Evolutionary conservation across 2,113 vertebrate genomes (phyloP).

Genomic region (Prionailurus viverrinus): DNA sequence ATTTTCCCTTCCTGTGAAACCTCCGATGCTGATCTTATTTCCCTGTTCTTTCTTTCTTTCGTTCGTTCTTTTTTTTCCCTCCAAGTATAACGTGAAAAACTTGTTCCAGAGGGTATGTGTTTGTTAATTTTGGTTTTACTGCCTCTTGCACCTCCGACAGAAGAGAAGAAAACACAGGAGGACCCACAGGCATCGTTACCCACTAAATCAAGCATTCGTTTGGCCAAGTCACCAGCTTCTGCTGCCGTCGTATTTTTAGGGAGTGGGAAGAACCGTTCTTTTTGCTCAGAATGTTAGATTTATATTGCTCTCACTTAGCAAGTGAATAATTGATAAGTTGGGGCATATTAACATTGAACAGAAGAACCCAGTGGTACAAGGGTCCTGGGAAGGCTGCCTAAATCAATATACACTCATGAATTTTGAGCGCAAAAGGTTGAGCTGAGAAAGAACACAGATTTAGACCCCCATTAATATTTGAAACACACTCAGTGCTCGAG

Average conservation of each 20-base stretch:
- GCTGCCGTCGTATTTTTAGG: constrained; percentile 52
- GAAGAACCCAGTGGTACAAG: constrained; percentile 74
- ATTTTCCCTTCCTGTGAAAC: not conserved
- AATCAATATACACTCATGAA: constrained; percentile 83
- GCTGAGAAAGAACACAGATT: constrained; percentile 76
- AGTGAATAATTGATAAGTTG: constrained; percentile 84
- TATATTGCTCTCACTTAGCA: constrained; percentile 82
- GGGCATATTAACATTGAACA: constrained; percentile 82
- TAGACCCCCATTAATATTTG: constrained; percentile 80
- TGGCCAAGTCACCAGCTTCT: constrained; percentile 45
- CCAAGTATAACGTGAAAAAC: not conserved
- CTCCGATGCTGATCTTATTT: not conserved
- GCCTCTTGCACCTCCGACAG: not conserved
- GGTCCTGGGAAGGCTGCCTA: constrained; percentile 81
- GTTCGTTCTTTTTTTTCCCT: not conserved
- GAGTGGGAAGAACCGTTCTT: constrained; percentile 67
- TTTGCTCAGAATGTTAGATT: constrained; percentile 74
- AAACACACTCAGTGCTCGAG: constrained; percentile 32
- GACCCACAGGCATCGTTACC: not conserved
- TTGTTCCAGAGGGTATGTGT: not conserved
- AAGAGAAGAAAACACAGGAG: not conserved
- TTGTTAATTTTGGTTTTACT: not conserved
- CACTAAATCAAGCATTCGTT: constrained; percentile 42
- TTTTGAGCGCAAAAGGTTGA: constrained; percentile 79
- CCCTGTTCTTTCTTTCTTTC: not conserved